phyloP scores from a whole-genome alignment of 2,113 vertebrate species.

The Aplodontia rufa region DNA sequence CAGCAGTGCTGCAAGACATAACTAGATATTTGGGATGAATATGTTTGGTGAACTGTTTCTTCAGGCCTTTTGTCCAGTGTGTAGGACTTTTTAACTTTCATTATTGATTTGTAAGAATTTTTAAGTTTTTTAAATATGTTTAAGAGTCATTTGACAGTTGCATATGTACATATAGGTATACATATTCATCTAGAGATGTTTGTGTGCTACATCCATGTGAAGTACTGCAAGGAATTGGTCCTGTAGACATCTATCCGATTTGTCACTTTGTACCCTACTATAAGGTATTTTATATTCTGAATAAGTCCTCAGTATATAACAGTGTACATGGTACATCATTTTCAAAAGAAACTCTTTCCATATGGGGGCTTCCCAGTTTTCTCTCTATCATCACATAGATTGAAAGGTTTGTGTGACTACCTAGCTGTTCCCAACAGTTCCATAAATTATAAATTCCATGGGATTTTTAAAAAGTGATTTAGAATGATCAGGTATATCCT shows the following conservation, averaged over 20 bases:
- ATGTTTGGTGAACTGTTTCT: not conserved
- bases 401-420: not conserved
- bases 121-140: not conserved
- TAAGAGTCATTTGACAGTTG: not conserved
- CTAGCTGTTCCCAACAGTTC: not conserved
- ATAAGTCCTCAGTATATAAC: not conserved
- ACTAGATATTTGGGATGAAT: not conserved
- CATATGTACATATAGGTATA: not conserved
- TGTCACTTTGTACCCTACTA: not conserved
- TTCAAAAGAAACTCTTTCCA: not conserved
- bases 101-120: not conserved
- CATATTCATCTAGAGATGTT: too few species aligned
- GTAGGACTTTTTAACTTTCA: not conserved
- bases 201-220: not conserved
- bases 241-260: not conserved
- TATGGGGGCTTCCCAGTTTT: not conserved
- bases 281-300: not conserved
- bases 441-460: not conserved
- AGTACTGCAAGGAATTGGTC: not conserved
- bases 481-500: not conserved
- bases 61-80: not conserved
- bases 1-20: not conserved
- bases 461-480: not conserved
- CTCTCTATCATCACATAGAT: not conserved
- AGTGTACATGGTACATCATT: not conserved